Percentiles rank a stretch among this genome's conserved stretches.
These are phyloP conservation scores for Synanthedon tipuliformis DNA, from an alignment of 2,888 invertebrate species.

Conservation along the genomic window DNA sequence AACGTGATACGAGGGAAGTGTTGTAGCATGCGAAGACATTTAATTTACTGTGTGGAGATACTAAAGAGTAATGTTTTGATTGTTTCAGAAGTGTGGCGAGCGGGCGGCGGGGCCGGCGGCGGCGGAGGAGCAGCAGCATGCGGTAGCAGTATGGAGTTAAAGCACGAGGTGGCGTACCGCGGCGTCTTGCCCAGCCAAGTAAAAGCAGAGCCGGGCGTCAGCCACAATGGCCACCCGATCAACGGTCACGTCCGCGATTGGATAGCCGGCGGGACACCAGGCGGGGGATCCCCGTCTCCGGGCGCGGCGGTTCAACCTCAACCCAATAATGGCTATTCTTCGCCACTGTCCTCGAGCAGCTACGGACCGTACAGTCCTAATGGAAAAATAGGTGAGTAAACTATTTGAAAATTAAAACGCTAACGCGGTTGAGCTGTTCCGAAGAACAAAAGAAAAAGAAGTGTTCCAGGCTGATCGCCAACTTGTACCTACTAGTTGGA, in stretches of 20 bases:
- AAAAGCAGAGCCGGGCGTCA: slow-evolving; percentile 63
- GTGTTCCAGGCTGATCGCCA: no score
- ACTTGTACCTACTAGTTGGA: no score
- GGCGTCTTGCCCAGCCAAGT: slow-evolving; percentile 61
- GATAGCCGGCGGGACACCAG: slow-evolving; percentile 61
- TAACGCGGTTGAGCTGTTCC: no score
- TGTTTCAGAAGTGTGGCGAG: slow-evolving; percentile 62
- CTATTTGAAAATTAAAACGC: no score
- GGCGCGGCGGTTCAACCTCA: slow-evolving; percentile 73
- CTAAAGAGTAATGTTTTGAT: slow-evolving; percentile 6
- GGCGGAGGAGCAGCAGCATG: slow-evolving; percentile 64
- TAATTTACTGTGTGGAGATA: not conserved
- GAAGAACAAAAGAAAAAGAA: no score
- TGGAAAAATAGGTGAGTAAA: slow-evolving; percentile 84
- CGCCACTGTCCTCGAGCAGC: slow-evolving; percentile 88
- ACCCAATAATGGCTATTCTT: slow-evolving; percentile 84
- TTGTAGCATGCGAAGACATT: not conserved
- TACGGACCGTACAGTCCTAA: slow-evolving; percentile 92
- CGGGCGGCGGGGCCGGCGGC: slow-evolving; percentile 60
- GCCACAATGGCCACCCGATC: slow-evolving; percentile 61
- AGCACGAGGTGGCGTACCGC: slow-evolving; percentile 74
- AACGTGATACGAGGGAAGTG: not conserved
- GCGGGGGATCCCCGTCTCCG: slow-evolving; percentile 73
- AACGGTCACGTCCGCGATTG: slow-evolving; percentile 43
- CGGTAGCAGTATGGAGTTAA: slow-evolving; percentile 74